Percentiles rank a stretch among this genome's conserved stretches.
Evolutionary conservation across 1,140 invertebrate species (phyloP).

Genomic region (Hermetia illucens): DNA sequence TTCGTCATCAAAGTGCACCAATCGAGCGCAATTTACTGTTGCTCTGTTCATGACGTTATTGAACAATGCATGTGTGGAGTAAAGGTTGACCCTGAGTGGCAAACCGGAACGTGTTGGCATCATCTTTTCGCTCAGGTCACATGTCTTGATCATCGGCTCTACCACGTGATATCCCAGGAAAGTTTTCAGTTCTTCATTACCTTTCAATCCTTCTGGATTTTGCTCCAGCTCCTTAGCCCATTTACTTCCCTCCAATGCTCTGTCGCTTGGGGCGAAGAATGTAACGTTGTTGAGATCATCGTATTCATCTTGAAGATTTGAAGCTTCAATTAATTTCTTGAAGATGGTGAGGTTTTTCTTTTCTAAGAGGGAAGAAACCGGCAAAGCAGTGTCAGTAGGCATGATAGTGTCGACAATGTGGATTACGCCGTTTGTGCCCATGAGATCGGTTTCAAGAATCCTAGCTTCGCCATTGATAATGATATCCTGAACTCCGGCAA

Average conservation of each 20-base stretch:
- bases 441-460: slow-evolving; percentile 33
- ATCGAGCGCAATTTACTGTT: slow-evolving; percentile 46
- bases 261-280: slow-evolving; percentile 46
- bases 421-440: slow-evolving; percentile 52
- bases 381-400: slow-evolving; percentile 38
- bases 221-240: slow-evolving; percentile 28
- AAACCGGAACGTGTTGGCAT: slow-evolving; percentile 32
- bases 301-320: slow-evolving; percentile 38
- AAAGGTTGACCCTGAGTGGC: slow-evolving; percentile 39
- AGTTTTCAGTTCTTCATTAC: slow-evolving; percentile 33
- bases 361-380: slow-evolving; percentile 30
- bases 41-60: slow-evolving; percentile 34
- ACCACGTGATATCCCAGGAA: slow-evolving; percentile 43
- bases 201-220: slow-evolving; percentile 24
- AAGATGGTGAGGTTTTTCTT: slow-evolving; percentile 36
- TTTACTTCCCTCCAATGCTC: slow-evolving; percentile 36
- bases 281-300: slow-evolving; percentile 42
- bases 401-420: slow-evolving; percentile 52
- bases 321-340: slow-evolving; percentile 34
- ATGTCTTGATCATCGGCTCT: slow-evolving; percentile 33
- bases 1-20: slow-evolving; percentile 41
- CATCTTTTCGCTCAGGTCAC: slow-evolving; percentile 36
- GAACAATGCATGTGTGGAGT: slow-evolving; percentile 38
- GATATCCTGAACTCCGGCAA: slow-evolving; percentile 14
- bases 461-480: slow-evolving; percentile 33